Base-by-base conservation (phyloP, 2,113 vertebrate genomes). In the Leiothrix lutea region DNA sequence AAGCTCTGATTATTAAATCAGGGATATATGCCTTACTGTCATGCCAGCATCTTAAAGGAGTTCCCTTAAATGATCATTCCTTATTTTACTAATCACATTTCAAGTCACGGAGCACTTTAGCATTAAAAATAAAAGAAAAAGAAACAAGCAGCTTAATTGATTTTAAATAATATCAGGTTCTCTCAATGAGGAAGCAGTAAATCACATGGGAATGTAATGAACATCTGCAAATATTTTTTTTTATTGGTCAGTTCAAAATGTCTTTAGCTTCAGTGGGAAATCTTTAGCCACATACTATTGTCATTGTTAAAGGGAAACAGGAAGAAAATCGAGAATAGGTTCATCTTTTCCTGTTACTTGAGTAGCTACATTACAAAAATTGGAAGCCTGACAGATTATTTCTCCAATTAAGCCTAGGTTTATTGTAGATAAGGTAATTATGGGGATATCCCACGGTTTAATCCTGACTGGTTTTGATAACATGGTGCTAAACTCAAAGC, bases 381-480 rank as follows among this genome's bases (percentile, higher is more conserved):
- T 73, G 24, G 31, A 87, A 95, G 13, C 12, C 33, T 50, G 47
- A 69, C 35, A 85, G 19, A 33, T 23, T 79, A 38, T 94, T 94
- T 91, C 64, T 81, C 50, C 50, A 81, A 38, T 88, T 91, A 96
- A 81, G 21, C 26, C 8, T 64, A 45, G 56, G 20, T 48, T 64
- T 74, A 58, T 77, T 84, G 18, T 56, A 40, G 65, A 18, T 73
- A 62, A 70, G 56, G 20, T 93, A 84, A 91, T 93, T 92, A 67
- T 14, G 24, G 20, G 31, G 11, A 51, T 56, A 56, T 71, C 79
- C 28, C 35, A 56, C 70, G 56, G 25, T 58, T 66, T 93, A 82
- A 91, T 96, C 82, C 67, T 84, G 38, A 35, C 38, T 88, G 82
- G 0, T 92, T 96, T 96, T 94, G 58, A 66, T 93, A 85, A 40